Base-by-base conservation (phyloP, 2,113 vertebrate genomes). In the Peromyscus californicus region DNA sequence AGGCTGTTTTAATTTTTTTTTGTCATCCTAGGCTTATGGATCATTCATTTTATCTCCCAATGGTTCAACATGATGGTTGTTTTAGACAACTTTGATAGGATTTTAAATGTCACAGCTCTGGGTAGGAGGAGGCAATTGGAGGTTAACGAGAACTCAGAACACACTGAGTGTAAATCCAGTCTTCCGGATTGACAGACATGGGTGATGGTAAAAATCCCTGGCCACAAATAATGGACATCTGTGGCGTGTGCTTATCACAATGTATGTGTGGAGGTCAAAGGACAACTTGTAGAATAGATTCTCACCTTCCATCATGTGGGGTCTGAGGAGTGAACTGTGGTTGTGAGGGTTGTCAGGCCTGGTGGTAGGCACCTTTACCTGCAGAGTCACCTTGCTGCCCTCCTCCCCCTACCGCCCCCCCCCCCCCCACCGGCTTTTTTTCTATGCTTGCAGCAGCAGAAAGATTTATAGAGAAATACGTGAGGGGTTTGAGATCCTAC, bases 71-170 rank as follows among this genome's bases (percentile, higher is more conserved):
- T 33, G 91, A 83, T 84, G 91, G 86, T 90, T 96, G 91, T 93
- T 95, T 96, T 95, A 96, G 93, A 78, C 12, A 29, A 86, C 82
- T 91, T 83, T 93, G 97, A 93, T 96, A 95, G 92, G 90, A 94
- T 96, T 95, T 96, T 96, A 97, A 98, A 97, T 93, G 94, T 96
- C 94, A 96, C 33, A 92, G 86, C 87, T 96, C 93, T 95, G 67
- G 45, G 91, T 83, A 87, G 93, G 91, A 93, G 69, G 82, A 87
- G 89, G 45, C 17, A 45, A 36, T 57, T 95, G 86, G 95, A 96
- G 97, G 97, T 96, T 98, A 96, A 96, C 93, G 96, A 97, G 96
- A 96, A 94, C 57, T 45, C 39, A 76, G 95, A 80, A 48, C 54
- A 83, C 67, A 80, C 0, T 7, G 75, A 91, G 87, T 69, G 31